These are phyloP conservation scores for Magallana angulata DNA, from an alignment of 1,140 invertebrate species.

Conservation along the genomic window DNA sequence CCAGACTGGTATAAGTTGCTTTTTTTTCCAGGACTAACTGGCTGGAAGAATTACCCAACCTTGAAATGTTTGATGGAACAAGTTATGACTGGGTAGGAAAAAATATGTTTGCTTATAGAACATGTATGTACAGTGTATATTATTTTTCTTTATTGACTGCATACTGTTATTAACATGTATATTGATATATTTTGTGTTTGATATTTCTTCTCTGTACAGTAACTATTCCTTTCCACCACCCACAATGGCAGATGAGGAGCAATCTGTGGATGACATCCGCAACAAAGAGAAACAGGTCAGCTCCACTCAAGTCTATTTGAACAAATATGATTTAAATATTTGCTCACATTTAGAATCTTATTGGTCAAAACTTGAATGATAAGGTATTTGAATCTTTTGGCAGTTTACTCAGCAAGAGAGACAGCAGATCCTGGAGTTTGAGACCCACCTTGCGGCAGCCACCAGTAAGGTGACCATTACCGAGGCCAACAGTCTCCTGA, in stretches of 20 bases:
- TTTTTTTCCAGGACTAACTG: constrained; percentile 81
- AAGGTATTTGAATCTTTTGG: not conserved
- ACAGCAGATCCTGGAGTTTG: constrained; percentile 93
- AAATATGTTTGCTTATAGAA: not conserved
- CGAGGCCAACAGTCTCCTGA: constrained; percentile 91
- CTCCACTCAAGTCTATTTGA: no score
- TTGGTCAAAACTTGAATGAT: no score
- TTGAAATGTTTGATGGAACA: constrained; percentile 95
- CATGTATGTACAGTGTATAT: not conserved
- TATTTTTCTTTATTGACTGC: not conserved
- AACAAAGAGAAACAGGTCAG: constrained; percentile 84
- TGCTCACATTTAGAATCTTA: no score
- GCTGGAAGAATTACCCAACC: constrained; percentile 95
- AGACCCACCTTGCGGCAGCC: constrained; percentile 93
- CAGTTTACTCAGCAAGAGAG: constrained; percentile 86
- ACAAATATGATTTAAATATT: no score
- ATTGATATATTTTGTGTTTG: not conserved
- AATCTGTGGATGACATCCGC: constrained; percentile 83
- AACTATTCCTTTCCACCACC: constrained; percentile 89
- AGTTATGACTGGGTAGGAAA: constrained; percentile 93
- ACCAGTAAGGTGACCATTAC: constrained; percentile 93
- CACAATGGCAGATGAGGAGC: constrained; percentile 83
- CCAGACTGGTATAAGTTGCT: no score
- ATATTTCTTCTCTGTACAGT: constrained; percentile 72
- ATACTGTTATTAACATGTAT: no score